Conservation (phyloP, 2,113 vertebrate genomes). For the Alectura lathami region DNA sequence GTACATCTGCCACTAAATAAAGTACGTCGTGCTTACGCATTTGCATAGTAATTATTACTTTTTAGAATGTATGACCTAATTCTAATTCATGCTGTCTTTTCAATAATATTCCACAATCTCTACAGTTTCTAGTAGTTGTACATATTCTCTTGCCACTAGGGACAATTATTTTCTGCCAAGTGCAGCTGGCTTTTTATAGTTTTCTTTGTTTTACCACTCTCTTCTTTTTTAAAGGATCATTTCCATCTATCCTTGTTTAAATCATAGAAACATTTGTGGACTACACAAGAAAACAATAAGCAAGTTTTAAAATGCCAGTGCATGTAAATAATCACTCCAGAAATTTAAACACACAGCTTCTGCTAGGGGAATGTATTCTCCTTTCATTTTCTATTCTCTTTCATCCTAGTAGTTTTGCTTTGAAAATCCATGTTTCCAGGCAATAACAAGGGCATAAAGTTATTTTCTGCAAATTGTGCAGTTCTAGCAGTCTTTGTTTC, state of each 20-base stretch:
- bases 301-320: neutral
- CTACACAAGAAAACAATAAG: neutral
- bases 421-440: constrained; percentile 50
- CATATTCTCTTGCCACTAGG: neutral
- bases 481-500: constrained; percentile 34
- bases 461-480: constrained; percentile 54
- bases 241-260: neutral
- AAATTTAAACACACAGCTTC: neutral
- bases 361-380: constrained; percentile 5
- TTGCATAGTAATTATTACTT: neutral
- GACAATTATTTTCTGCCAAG: neutral
- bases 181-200: neutral
- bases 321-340: neutral
- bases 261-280: neutral
- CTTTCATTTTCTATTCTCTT: constrained; percentile 64
- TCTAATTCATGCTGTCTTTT: neutral
- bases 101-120: neutral
- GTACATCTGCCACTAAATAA: neutral
- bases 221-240: neutral
- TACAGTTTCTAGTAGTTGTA: neutral
- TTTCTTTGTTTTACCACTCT: neutral
- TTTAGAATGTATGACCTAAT: neutral
- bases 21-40: neutral
- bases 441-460: constrained; percentile 34
- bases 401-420: constrained; percentile 43